Conservation (phyloP, 2,113 vertebrate species). For the Callionymus lyra region DNA sequence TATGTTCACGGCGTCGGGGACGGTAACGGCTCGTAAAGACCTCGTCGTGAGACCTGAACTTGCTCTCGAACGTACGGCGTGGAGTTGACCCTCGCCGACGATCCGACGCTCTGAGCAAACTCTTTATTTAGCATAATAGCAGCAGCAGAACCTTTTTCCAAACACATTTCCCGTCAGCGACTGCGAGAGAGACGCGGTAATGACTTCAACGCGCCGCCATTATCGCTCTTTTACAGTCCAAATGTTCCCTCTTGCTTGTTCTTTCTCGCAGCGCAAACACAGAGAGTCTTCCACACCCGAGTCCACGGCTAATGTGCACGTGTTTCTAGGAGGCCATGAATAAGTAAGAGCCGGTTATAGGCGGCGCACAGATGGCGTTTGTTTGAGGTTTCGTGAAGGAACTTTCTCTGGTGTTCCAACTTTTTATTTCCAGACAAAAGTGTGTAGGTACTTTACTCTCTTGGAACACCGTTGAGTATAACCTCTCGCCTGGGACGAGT, state of each 20-base stretch:
- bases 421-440: not conserved
- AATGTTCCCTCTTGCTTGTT: slow-evolving; percentile 33
- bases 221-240: slow-evolving; percentile 43
- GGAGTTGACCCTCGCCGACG: too few species aligned
- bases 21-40: too few species aligned
- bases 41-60: too few species aligned
- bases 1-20: too few species aligned
- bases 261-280: slow-evolving; percentile 11
- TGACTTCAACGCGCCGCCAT: slow-evolving; percentile 44
- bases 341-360: slow-evolving; percentile 45
- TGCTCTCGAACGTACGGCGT: too few species aligned
- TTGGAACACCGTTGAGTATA: too few species aligned
- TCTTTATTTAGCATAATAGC: too few species aligned
- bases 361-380: slow-evolving; percentile 25
- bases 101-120: slow-evolving; percentile 3
- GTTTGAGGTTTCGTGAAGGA: slow-evolving; percentile 4
- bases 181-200: slow-evolving; percentile 23
- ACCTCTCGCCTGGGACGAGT: too few species aligned
- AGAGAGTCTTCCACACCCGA: slow-evolving; percentile 6
- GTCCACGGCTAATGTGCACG: slow-evolving; percentile 20
- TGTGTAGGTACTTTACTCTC: too few species aligned
- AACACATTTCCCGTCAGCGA: too few species aligned
- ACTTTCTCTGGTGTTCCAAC: not conserved
- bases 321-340: slow-evolving; percentile 42
- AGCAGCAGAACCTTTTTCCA: slow-evolving; percentile 2